Conservation (phyloP, 1,140 invertebrate species). For the Drosophila repletoides region DNA sequence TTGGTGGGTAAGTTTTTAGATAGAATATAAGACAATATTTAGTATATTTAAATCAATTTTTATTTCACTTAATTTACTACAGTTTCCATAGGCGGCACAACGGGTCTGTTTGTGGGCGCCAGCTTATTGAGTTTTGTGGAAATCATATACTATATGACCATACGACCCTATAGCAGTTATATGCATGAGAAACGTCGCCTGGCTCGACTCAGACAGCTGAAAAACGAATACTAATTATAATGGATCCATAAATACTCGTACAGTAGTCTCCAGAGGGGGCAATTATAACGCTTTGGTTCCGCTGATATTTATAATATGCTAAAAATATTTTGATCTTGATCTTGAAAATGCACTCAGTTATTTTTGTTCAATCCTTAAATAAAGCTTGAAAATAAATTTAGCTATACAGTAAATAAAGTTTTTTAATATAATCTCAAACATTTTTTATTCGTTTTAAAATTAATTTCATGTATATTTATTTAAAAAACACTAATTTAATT, state of each 20-base stretch:
- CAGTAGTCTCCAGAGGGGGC: too few relatives aligned
- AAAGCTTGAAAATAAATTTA: too few relatives aligned
- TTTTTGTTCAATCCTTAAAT: too few relatives aligned
- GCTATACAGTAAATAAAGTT: too few relatives aligned
- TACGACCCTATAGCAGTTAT: constrained; percentile 81
- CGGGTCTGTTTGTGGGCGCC: constrained; percentile 86
- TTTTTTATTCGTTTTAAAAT: too few relatives aligned
- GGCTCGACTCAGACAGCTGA: constrained; percentile 6
- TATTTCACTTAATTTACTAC: not conserved
- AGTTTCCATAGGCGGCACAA: constrained; percentile 86
- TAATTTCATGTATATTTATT: too few relatives aligned
- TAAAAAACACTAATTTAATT: too few relatives aligned
- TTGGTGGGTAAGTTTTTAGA: constrained; percentile 84
- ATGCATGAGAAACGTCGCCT: constrained; percentile 56
- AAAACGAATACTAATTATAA: not conserved
- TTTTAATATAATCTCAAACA: too few relatives aligned
- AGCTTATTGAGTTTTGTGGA: constrained; percentile 86
- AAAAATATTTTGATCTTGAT: too few relatives aligned
- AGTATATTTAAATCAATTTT: not conserved
- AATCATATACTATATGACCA: constrained; percentile 84
- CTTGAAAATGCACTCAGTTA: too few relatives aligned
- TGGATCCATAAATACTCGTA: not conserved
- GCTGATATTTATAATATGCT: too few relatives aligned
- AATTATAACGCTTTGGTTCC: too few relatives aligned
- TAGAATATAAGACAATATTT: not conserved